Evolutionary conservation across 2,888 invertebrate species (phyloP).

Genomic region (Autographa pulchrina): DNA sequence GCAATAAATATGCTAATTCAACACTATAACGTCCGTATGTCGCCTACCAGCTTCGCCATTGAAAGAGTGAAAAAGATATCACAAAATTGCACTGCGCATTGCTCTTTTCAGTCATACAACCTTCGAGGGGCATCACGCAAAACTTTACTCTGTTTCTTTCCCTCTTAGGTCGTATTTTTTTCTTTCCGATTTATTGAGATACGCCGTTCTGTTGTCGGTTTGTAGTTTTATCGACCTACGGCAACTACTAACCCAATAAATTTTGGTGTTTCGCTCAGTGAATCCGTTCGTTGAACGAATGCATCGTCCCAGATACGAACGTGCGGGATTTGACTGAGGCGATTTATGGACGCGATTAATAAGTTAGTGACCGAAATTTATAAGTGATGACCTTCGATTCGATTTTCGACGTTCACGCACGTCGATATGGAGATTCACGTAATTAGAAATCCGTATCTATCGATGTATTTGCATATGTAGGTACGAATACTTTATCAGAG

Average conservation of each 20-base stretch:
- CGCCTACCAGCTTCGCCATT: slow-evolving; percentile 82
- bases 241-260: slow-evolving; percentile 90
- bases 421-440: slow-evolving; percentile 20
- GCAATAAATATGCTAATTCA: slow-evolving; percentile 89
- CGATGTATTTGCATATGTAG: slow-evolving; percentile 39
- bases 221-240: slow-evolving; percentile 88
- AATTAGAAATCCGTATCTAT: slow-evolving; percentile 45
- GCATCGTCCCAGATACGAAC: slow-evolving; percentile 88
- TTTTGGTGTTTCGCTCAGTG: slow-evolving; percentile 89
- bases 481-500: slow-evolving; percentile 45
- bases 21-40: slow-evolving; percentile 88
- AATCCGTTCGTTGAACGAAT: slow-evolving; percentile 87
- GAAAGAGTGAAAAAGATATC: slow-evolving; percentile 89
- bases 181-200: slow-evolving; percentile 76
- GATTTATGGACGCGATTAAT: slow-evolving; percentile 73
- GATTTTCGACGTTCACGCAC: slow-evolving; percentile 21
- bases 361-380: slow-evolving; percentile 66
- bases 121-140: slow-evolving; percentile 75
- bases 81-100: slow-evolving; percentile 89
- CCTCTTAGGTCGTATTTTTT: slow-evolving; percentile 82
- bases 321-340: slow-evolving; percentile 79
- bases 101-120: slow-evolving; percentile 87
- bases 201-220: slow-evolving; percentile 78
- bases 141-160: slow-evolving; percentile 82
- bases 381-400: slow-evolving; percentile 34